Evolutionary conservation across 92 coral and sea anemone genomes (phyloP).

Genomic region (Umimayanthus chanpuru): DNA sequence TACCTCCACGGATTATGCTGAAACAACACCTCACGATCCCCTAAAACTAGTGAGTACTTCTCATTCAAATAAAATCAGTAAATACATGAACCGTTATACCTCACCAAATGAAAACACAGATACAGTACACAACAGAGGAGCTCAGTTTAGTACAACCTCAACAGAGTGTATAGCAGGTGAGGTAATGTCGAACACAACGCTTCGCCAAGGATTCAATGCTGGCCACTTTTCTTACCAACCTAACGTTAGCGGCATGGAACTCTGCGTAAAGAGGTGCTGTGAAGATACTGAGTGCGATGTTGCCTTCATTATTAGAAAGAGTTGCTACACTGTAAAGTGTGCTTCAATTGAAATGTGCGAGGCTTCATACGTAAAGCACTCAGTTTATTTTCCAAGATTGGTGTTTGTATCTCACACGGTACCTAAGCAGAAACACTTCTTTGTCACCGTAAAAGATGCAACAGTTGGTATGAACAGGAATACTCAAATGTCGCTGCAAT

Average conservation of each 20-base stretch:
- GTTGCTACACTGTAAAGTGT: conserved; percentile 51
- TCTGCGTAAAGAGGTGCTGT: conserved; percentile 46
- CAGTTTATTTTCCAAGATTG: conserved; percentile 18
- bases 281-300: conserved; percentile 36
- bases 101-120: background rate
- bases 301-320: conserved; percentile 50
- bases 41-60: background rate
- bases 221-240: conserved; percentile 22
- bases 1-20: background rate
- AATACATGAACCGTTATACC: background rate
- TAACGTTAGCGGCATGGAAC: conserved; percentile 20
- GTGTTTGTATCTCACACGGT: background rate
- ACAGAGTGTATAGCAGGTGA: background rate
- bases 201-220: conserved; percentile 14
- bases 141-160: background rate
- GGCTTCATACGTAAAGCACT: conserved; percentile 13
- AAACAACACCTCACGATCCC: background rate
- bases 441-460: background rate
- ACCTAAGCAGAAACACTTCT: background rate
- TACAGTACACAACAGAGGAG: background rate
- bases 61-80: background rate
- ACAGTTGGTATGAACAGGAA: background rate
- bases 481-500: background rate
- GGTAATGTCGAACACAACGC: conserved; percentile 23
- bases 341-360: conserved; percentile 37